phyloP scores from a whole-genome alignment of 1,140 invertebrate genomes.

The Zaprionus kolodkinae region DNA sequence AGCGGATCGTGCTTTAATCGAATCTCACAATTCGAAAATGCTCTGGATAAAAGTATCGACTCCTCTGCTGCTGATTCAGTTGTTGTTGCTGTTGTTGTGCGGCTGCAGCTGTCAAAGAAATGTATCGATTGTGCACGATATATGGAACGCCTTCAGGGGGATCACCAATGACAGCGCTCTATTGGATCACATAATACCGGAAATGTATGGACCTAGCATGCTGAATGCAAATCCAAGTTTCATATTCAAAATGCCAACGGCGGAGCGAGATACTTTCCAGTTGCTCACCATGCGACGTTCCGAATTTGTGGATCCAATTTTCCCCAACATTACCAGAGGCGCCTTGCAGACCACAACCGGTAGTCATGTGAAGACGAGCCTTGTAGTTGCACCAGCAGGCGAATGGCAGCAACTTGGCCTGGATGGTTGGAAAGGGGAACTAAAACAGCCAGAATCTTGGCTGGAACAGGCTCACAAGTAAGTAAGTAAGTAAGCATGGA shows the following conservation, averaged over 20 bases:
- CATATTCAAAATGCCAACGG: slow-evolving; percentile 69
- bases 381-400: slow-evolving; percentile 14
- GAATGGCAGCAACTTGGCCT: slow-evolving; percentile 67
- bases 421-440: slow-evolving; percentile 72
- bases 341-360: slow-evolving; percentile 17
- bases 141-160: slow-evolving; percentile 69
- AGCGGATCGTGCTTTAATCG: slow-evolving; percentile 41
- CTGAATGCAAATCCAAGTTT: slow-evolving; percentile 64
- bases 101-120: slow-evolving; percentile 30
- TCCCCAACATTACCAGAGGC: slow-evolving; percentile 67
- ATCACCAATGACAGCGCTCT: slow-evolving; percentile 72
- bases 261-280: slow-evolving; percentile 30
- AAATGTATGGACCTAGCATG: slow-evolving; percentile 74
- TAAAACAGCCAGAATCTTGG: slow-evolving; percentile 39
- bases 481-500: slow-evolving; percentile 13
- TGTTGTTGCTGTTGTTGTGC: slow-evolving; percentile 16
- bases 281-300: slow-evolving; percentile 67
- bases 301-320: slow-evolving; percentile 69
- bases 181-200: slow-evolving; percentile 66
- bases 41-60: background rate
- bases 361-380: slow-evolving; percentile 42
- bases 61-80: slow-evolving; percentile 13
- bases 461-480: slow-evolving; percentile 57
- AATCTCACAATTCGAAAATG: slow-evolving; percentile 7
- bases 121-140: slow-evolving; percentile 64